Evolutionary conservation across 2,888 invertebrate species (phyloP).

Genomic region (Tetrapedia diversipes): DNA sequence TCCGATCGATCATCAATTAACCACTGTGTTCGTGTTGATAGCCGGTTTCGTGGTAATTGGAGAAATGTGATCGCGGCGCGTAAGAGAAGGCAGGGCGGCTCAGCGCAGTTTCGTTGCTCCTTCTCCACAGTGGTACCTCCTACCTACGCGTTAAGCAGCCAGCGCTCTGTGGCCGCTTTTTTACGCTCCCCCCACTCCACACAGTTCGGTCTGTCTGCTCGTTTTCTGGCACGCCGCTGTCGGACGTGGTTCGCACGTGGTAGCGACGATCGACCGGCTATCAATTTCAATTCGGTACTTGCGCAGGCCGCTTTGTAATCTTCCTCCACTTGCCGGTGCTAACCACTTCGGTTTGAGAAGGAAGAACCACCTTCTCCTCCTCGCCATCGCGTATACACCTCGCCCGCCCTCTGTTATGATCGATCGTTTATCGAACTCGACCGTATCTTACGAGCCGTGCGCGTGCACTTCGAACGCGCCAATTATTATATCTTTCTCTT

Average conservation of each 20-base stretch:
- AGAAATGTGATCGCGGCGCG: background rate
- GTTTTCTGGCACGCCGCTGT: conserved; percentile 10
- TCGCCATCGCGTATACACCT: background rate
- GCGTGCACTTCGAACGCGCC: background rate
- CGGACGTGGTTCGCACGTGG: conserved; percentile 56
- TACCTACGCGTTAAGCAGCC: background rate
- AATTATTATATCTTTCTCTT: background rate
- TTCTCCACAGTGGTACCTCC: background rate
- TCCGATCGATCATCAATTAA: background rate
- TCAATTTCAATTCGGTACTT: conserved; percentile 72
- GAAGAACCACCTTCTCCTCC: conserved; percentile 17
- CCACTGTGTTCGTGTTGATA: background rate
- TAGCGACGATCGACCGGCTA: conserved; percentile 59
- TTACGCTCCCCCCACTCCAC: background rate
- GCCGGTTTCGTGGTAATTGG: conserved; percentile 29
- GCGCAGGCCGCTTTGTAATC: conserved; percentile 58
- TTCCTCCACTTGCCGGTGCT: conserved; percentile 62
- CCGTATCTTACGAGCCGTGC: conserved; percentile 2
- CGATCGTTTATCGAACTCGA: conserved; percentile 20
- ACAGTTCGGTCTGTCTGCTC: conserved; percentile 2
- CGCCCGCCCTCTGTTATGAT: conserved; percentile 3
- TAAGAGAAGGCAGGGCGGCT: no score
- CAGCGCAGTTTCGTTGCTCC: conserved; percentile 3
- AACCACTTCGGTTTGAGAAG: conserved; percentile 55
- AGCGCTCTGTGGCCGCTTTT: background rate